Evolutionary conservation across 1,140 invertebrate species (phyloP), one percentile per base, ranked within the genome.

Genomic region (Hydropsyche tenuis): DNA sequence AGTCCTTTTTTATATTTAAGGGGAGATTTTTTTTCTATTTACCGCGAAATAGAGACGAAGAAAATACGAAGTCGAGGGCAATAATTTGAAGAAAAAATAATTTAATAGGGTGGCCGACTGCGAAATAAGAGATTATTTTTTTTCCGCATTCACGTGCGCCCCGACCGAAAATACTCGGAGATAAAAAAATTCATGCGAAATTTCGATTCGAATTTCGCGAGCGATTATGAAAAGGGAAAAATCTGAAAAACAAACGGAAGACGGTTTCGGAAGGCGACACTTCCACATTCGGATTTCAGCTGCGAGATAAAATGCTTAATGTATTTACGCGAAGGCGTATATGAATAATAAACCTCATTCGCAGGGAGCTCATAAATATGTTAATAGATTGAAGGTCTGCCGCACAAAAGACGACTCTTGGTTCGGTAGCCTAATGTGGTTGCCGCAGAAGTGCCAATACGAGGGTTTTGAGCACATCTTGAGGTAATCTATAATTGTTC

Each of bases 1-100:
- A 73, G 51, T 53, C 60, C 71, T 73, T 73, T 73, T 73, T 65
- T 72, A 43, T 63, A 48, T 63, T 72, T 72, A 22, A 37, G 27
- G 43, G 56, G 69, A 56, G 53, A 37, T 72, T 63, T 60, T 60
- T 72, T 63, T 60, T 42, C 56, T 63, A 63, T 68, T 48, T 23
- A n/a, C 65, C 12, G 23, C 18, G 45, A n/a, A 48, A 68, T 68
- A 68, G 65, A 68, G n/a, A n/a, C 23, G 45, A 48, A 48, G 65
- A 27, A 20, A 48, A 48, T 45, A 23, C 65, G 65, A 68, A 45
- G 45, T 68, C 56, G 56, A 25, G 23, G 22, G 56, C 56, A 60
- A 23, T 23, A 60, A 60, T 60, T 60, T 60, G 23, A 60, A 25
- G 20, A 60, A 53, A 60, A 60, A 60, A 60, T 25, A 60, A 60